Conservation (phyloP, 2,888 invertebrate species). For the Ptycholaimellus sp. region DNA sequence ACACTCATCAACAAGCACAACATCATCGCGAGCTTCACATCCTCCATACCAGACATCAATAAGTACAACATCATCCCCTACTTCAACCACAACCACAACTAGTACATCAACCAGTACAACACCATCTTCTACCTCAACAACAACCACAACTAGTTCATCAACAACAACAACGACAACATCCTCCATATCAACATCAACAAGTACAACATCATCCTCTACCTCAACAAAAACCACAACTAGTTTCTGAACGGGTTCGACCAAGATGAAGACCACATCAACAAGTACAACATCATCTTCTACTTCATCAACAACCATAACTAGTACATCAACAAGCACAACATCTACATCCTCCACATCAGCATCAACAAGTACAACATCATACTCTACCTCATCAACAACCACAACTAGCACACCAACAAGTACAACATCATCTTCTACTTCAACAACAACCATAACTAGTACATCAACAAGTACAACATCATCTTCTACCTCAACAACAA, state of each 20-base stretch:
- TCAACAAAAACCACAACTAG: slow-evolving; percentile 2
- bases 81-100: too few relatives aligned
- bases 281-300: background rate
- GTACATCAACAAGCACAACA: background rate
- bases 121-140: slow-evolving; percentile 4
- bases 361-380: background rate
- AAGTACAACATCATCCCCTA: too few relatives aligned
- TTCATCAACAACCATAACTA: background rate
- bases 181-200: slow-evolving; percentile 1
- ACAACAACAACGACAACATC: slow-evolving; percentile 3
- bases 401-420: too few relatives aligned
- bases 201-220: background rate
- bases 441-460: too few relatives aligned
- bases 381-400: background rate
- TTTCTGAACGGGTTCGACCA: background rate
- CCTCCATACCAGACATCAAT: too few relatives aligned
- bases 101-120: slow-evolving; percentile 1
- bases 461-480: too few relatives aligned
- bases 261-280: slow-evolving; percentile 1
- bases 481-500: too few relatives aligned
- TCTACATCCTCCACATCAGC: background rate
- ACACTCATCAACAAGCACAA: too few relatives aligned
- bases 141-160: slow-evolving; percentile 3
- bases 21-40: too few relatives aligned
- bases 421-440: too few relatives aligned